Evolutionary conservation across 2,113 vertebrate species (phyloP).

Genomic region (Sclerurus mexicanus): DNA sequence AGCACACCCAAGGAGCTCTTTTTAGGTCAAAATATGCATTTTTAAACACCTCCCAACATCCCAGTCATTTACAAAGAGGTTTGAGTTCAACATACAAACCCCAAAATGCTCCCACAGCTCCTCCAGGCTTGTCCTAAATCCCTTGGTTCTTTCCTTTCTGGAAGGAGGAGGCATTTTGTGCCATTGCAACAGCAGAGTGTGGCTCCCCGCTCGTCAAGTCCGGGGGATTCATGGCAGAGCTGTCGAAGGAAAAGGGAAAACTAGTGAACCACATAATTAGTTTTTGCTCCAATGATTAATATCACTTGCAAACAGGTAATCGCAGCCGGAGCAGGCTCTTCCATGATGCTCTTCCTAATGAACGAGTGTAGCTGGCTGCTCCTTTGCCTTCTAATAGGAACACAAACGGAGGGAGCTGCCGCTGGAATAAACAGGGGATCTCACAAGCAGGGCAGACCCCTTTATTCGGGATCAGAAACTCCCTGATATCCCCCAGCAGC

Average conservation of each 20-base stretch:
- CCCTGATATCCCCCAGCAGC: not conserved
- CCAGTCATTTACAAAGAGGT: not conserved
- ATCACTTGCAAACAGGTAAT: conserved; percentile 56
- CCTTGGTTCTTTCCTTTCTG: not conserved
- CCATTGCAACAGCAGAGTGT: not conserved
- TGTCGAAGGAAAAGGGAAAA: not conserved
- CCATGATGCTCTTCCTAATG: not conserved
- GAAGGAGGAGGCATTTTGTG: not conserved
- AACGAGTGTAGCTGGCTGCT: not conserved
- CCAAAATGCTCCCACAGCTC: not conserved
- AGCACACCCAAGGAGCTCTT: not conserved
- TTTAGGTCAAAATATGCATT: not conserved
- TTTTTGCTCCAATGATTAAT: conserved; percentile 53
- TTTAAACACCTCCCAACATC: not conserved
- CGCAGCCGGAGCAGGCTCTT: not conserved
- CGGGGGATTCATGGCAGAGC: not conserved
- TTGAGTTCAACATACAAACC: not conserved
- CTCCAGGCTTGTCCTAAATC: not conserved
- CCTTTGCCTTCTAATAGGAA: not conserved
- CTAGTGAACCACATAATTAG: conserved; percentile 57
- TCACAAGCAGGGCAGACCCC: not conserved
- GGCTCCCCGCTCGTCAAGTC: not conserved
- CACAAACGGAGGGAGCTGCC: not conserved
- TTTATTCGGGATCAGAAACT: not conserved
- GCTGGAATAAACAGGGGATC: not conserved